Conservation (phyloP, 2,888 invertebrate species). For the Diadromus collaris region DNA sequence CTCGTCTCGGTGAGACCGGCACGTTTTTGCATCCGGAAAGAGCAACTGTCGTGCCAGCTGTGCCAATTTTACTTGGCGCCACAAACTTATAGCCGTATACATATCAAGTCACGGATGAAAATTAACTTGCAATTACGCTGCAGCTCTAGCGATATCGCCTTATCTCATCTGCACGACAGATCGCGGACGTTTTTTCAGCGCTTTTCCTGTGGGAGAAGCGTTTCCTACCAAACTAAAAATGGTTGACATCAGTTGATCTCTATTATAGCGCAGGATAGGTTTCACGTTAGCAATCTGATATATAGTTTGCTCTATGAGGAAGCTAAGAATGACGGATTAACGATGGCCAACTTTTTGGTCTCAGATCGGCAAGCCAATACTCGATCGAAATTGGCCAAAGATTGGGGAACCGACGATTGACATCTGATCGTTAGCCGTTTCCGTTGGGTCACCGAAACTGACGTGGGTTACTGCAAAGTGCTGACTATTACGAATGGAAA, state of each 20-base stretch:
- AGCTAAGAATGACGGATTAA: too few species aligned
- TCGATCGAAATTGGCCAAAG: too few species aligned
- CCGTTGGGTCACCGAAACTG: neutral
- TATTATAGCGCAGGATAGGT: too few species aligned
- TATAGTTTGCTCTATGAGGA: too few species aligned
- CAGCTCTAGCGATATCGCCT: neutral
- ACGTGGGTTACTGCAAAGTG: neutral
- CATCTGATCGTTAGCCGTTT: neutral
- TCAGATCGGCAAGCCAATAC: neutral
- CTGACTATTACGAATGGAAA: neutral
- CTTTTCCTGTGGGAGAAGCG: neutral
- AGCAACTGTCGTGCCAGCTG: constrained; percentile 42
- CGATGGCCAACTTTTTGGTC: neutral
- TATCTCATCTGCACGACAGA: neutral
- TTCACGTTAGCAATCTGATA: too few species aligned
- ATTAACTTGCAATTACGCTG: constrained; percentile 14
- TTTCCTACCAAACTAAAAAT: neutral
- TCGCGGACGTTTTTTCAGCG: neutral
- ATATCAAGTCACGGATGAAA: constrained; percentile 3
- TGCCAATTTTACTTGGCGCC: constrained; percentile 56
- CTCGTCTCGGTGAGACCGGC: constrained; percentile 26
- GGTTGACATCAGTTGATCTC: too few species aligned
- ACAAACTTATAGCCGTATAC: neutral
- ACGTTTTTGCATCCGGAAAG: constrained; percentile 34
- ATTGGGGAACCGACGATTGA: neutral